A percentile compares a stretch with the other conserved stretches of the same genome.
phyloP scores from a whole-genome alignment of 2,113 vertebrate genomes.

The Brienomyrus longianalis region DNA sequence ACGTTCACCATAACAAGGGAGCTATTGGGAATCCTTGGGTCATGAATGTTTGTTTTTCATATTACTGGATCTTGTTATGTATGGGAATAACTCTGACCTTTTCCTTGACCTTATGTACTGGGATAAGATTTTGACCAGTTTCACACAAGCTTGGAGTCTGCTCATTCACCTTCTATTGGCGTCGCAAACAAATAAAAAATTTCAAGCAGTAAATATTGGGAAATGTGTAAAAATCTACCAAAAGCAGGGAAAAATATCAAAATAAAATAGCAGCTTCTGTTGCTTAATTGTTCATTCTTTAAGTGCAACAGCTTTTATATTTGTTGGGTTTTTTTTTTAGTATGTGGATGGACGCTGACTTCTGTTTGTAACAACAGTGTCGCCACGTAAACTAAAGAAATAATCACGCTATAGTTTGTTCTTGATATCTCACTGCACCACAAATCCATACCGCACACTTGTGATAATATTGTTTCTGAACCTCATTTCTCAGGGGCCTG shows the following conservation, averaged over 20 bases:
- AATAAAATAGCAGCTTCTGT: not conserved
- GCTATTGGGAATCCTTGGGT: not conserved
- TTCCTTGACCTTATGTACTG: conserved; percentile 6
- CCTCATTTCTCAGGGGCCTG: conserved; percentile 9
- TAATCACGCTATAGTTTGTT: not conserved
- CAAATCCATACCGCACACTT: not conserved
- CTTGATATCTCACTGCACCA: conserved; percentile 1
- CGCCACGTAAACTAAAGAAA: not conserved
- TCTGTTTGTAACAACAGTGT: not conserved
- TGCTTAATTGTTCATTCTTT: not conserved
- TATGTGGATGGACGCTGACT: not conserved
- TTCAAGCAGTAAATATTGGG: not conserved
- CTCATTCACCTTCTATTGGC: not conserved
- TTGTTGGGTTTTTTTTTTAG: not conserved
- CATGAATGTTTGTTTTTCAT: not conserved
- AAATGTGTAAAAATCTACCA: not conserved
- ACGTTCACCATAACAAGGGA: not conserved
- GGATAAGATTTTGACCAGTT: not conserved
- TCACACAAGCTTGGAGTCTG: not conserved
- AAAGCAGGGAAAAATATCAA: not conserved
- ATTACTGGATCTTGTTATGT: conserved; percentile 10
- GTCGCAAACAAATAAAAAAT: not conserved
- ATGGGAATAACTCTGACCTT: not conserved
- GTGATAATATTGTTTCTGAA: conserved; percentile 13
- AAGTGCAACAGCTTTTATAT: not conserved